These are phyloP conservation scores for Boloria euphrosyne DNA, from an alignment of 2,888 invertebrate genomes.

Conservation along the genomic window DNA sequence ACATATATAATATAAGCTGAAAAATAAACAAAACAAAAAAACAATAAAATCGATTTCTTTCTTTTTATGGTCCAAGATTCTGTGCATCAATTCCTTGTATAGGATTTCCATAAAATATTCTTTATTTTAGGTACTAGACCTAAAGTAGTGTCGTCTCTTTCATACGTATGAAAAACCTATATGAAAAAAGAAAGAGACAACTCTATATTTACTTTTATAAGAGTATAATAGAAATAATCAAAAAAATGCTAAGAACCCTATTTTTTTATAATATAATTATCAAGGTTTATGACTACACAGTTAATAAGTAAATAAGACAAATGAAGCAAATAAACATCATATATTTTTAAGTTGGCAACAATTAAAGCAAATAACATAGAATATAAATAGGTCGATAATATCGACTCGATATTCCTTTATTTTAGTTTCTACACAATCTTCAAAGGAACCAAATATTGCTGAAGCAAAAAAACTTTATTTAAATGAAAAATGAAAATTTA, in stretches of 20 bases:
- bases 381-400: slow-evolving; percentile 1
- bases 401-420: background rate
- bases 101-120: background rate
- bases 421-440: background rate
- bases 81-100: slow-evolving; percentile 9
- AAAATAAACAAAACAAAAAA: slow-evolving; percentile 5
- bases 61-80: slow-evolving; percentile 1
- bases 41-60: slow-evolving; percentile 3
- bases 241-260: too few species aligned
- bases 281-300: background rate
- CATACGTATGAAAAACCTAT: background rate
- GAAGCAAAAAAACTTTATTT: background rate
- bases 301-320: background rate
- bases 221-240: background rate
- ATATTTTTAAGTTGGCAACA: slow-evolving; percentile 15
- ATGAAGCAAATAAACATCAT: slow-evolving; percentile 6
- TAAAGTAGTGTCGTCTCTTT: slow-evolving; percentile 8
- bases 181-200: slow-evolving; percentile 6
- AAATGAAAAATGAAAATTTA: too few species aligned
- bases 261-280: too few species aligned
- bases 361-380: slow-evolving; percentile 17
- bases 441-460: background rate
- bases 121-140: background rate
- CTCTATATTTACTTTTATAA: too few species aligned
- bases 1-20: background rate